Evolutionary conservation across 2,113 vertebrate genomes (phyloP).

Genomic region (Gavialis gangeticus): DNA sequence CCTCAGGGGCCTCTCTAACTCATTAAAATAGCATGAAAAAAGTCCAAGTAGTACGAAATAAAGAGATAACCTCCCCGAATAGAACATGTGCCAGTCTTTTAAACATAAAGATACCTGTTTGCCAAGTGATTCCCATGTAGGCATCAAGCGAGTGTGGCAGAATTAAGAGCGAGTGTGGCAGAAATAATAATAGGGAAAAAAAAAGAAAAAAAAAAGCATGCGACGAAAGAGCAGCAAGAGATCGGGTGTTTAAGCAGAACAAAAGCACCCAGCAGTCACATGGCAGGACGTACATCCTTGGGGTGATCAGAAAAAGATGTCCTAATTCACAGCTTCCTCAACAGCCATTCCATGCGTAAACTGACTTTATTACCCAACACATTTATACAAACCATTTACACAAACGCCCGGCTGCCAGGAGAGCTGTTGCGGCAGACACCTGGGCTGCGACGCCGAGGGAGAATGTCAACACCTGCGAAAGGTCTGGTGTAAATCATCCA

Average conservation of each 20-base stretch:
- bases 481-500: neutral
- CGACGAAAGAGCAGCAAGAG: neutral
- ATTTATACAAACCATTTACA: neutral
- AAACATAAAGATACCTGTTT: neutral
- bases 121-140: neutral
- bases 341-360: constrained; percentile 1
- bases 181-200: neutral
- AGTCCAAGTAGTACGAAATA: neutral
- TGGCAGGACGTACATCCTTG: neutral
- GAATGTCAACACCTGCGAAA: constrained; percentile 56
- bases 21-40: neutral
- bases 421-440: neutral
- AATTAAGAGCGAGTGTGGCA: neutral
- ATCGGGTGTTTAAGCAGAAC: neutral
- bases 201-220: neutral
- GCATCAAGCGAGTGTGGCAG: neutral
- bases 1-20: neutral
- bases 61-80: neutral
- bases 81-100: neutral
- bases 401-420: constrained; percentile 6
- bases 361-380: constrained; percentile 18
- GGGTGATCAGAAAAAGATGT: neutral
- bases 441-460: neutral
- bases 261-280: neutral
- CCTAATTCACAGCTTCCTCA: neutral